phyloP scores from a whole-genome alignment of 2,888 invertebrate species.

The Stegana nigrithorax region DNA sequence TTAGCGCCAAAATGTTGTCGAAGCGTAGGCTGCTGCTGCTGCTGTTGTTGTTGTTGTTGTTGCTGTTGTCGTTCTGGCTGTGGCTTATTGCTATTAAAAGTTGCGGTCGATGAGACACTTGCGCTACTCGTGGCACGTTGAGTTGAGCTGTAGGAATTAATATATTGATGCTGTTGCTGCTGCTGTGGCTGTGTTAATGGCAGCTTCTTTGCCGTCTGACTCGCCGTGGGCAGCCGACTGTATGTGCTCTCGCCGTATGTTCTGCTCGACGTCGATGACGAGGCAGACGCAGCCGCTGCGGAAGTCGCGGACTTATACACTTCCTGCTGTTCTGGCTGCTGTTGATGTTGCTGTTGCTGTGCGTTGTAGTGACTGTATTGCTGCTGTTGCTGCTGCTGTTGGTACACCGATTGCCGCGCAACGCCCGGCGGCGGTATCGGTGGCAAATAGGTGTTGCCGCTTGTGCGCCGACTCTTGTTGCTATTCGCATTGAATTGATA shows the following conservation, averaged over 20 bases:
- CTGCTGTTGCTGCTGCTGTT: slow-evolving; percentile 49
- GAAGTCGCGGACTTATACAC: slow-evolving; percentile 49
- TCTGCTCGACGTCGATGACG: slow-evolving; percentile 34
- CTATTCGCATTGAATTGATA: slow-evolving; percentile 45
- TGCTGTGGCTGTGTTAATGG: slow-evolving; percentile 27
- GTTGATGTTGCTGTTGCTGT: slow-evolving; percentile 36
- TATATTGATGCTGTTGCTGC: slow-evolving; percentile 50
- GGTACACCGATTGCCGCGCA: slow-evolving; percentile 52
- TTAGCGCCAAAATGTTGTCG: too few relatives aligned
- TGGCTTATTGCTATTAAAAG: slow-evolving; percentile 33
- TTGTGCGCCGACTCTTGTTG: slow-evolving; percentile 55
- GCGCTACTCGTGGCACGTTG: slow-evolving; percentile 47
- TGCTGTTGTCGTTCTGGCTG: slow-evolving; percentile 22
- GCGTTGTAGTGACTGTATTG: slow-evolving; percentile 25
- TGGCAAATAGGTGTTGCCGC: slow-evolving; percentile 65
- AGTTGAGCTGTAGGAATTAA: slow-evolving; percentile 52
- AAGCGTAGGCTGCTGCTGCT: too few relatives aligned
- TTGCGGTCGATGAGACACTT: slow-evolving; percentile 47
- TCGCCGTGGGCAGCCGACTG: slow-evolving; percentile 43
- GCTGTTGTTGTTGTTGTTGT: slow-evolving; percentile 33
- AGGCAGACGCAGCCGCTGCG: slow-evolving; percentile 28
- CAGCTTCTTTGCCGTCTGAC: slow-evolving; percentile 26
- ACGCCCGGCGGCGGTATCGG: slow-evolving; percentile 52
- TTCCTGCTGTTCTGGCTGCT: slow-evolving; percentile 45
- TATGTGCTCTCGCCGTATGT: slow-evolving; percentile 66